Evolutionary conservation across 2,113 vertebrate species (phyloP).

Genomic region (Carettochelys insculpta): DNA sequence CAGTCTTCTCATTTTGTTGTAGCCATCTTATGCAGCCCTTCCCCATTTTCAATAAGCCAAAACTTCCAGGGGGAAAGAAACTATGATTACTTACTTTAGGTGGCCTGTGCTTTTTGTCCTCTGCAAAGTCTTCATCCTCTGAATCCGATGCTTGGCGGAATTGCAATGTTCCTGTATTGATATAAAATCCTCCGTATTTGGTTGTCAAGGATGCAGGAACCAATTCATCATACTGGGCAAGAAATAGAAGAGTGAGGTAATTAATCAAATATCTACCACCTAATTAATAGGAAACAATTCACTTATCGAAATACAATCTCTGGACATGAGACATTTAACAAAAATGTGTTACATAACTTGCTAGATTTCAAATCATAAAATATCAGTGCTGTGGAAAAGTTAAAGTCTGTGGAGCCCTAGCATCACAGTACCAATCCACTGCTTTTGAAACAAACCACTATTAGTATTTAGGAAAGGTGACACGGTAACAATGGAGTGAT

Average conservation of each 20-base stretch:
- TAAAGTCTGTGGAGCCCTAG: neutral
- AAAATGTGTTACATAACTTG: neutral
- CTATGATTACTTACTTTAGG: constrained; percentile 83
- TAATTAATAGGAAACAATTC: neutral
- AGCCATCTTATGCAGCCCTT: neutral
- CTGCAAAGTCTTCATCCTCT: constrained; percentile 86
- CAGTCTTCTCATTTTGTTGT: neutral
- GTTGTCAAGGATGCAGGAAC: constrained; percentile 96
- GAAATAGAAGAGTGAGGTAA: constrained; percentile 20
- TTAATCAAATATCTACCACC: neutral
- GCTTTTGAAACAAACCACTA: neutral
- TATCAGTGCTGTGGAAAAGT: neutral
- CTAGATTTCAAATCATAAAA: neutral
- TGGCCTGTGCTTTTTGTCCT: constrained; percentile 83
- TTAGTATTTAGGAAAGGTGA: neutral
- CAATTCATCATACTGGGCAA: constrained; percentile 89
- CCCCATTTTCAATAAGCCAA: neutral
- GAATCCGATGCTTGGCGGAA: constrained; percentile 95
- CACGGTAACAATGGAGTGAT: neutral
- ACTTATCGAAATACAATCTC: neutral
- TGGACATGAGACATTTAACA: neutral
- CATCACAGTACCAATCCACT: neutral
- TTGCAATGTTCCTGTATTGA: constrained; percentile 97
- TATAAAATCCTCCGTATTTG: constrained; percentile 98
- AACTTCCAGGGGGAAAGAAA: neutral